Evolutionary conservation across 2,888 invertebrate species (phyloP).

Genomic region (Luperina nickerlii): DNA sequence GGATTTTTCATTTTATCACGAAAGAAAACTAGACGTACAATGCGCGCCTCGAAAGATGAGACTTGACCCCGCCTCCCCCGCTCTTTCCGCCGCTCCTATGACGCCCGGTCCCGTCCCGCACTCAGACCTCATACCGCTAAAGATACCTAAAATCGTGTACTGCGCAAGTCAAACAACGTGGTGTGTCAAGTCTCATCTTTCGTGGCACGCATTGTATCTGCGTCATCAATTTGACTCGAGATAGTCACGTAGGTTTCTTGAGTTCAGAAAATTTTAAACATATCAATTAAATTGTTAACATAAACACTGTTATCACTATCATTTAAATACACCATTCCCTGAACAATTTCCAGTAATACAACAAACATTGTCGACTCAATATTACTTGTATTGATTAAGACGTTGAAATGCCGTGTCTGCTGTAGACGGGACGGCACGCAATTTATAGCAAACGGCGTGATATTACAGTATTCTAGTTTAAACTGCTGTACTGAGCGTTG

Average conservation of each 20-base stretch:
- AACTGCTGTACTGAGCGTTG: background rate
- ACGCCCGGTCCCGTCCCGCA: too few relatives aligned
- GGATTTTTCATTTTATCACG: background rate
- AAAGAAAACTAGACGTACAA: background rate
- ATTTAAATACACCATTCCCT: background rate
- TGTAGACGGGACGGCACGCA: slow-evolving; percentile 25
- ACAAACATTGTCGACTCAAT: slow-evolving; percentile 32
- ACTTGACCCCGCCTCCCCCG: too few relatives aligned
- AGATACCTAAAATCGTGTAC: too few relatives aligned
- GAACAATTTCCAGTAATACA: slow-evolving; percentile 14
- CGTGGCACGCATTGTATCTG: too few relatives aligned
- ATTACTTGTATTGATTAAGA: slow-evolving; percentile 53
- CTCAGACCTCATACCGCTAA: too few relatives aligned
- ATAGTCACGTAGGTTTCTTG: too few relatives aligned
- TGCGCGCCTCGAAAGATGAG: too few relatives aligned
- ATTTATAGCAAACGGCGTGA: slow-evolving; percentile 41
- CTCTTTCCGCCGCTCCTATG: too few relatives aligned
- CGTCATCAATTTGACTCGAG: background rate
- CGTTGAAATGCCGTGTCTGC: slow-evolving; percentile 50
- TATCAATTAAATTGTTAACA: background rate
- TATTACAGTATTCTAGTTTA: slow-evolving; percentile 28
- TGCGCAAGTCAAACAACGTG: too few relatives aligned
- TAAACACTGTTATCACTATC: background rate
- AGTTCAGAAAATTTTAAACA: background rate
- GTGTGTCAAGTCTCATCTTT: too few relatives aligned